These are phyloP conservation scores for Microvelia longipes DNA, from an alignment of 1,140 invertebrate species.

Conservation along the genomic window DNA sequence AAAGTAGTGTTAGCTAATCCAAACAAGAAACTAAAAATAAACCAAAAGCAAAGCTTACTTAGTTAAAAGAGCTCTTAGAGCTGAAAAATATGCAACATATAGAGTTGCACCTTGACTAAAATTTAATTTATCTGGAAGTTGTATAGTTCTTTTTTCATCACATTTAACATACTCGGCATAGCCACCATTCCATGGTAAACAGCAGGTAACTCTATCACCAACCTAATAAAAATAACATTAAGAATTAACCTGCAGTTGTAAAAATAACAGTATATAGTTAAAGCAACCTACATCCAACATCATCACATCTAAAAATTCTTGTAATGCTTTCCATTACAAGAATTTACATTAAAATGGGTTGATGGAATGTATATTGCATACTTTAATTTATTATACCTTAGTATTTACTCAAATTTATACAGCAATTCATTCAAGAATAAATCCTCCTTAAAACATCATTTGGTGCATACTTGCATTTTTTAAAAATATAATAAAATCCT, in stretches of 20 bases:
- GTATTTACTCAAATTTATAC: too few relatives aligned
- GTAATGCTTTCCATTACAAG: too few relatives aligned
- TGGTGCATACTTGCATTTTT: too few relatives aligned
- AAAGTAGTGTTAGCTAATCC: too few relatives aligned
- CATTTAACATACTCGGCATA: slow-evolving; percentile 36
- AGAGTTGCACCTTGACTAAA: slow-evolving; percentile 40
- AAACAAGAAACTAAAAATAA: neutral
- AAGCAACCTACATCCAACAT: neutral
- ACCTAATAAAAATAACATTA: slow-evolving; percentile 25
- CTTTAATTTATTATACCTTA: too few relatives aligned
- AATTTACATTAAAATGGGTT: too few relatives aligned
- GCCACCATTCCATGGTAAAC: slow-evolving; percentile 27
- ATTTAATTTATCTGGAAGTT: slow-evolving; percentile 29
- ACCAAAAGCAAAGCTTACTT: slow-evolving; percentile 27
- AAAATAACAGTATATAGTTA: neutral
- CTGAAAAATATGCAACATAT: slow-evolving; percentile 43
- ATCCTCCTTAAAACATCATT: too few relatives aligned
- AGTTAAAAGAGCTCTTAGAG: slow-evolving; percentile 34
- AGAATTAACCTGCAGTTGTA: too few relatives aligned
- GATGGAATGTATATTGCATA: too few relatives aligned
- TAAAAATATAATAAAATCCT: too few relatives aligned
- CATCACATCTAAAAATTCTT: too few relatives aligned
- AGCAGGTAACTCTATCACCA: slow-evolving; percentile 37
- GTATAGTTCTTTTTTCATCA: slow-evolving; percentile 26
- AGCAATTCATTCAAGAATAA: too few relatives aligned